phyloP scores from a whole-genome alignment of 2,888 invertebrate genomes.

The Emmelina monodactyla region DNA sequence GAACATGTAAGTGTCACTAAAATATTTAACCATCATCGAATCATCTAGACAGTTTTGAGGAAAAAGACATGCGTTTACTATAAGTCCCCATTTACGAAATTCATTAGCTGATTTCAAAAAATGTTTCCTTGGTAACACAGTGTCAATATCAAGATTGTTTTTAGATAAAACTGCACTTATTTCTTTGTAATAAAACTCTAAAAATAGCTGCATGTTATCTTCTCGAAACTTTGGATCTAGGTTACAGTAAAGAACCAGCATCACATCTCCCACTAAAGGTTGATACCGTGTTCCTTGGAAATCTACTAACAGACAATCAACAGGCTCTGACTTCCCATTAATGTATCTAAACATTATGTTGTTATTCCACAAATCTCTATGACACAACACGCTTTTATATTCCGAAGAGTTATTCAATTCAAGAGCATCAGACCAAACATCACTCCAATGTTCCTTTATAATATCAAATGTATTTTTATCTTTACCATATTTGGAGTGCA shows the following conservation, averaged over 20 bases:
- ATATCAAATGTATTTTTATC: slow-evolving; percentile 19
- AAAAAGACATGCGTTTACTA: slow-evolving; percentile 62
- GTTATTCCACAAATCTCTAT: slow-evolving; percentile 71
- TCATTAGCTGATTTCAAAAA: slow-evolving; percentile 50
- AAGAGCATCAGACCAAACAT: slow-evolving; percentile 34
- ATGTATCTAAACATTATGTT: slow-evolving; percentile 66
- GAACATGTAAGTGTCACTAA: slow-evolving; percentile 57
- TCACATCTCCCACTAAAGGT: slow-evolving; percentile 72
- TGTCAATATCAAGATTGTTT: slow-evolving; percentile 36
- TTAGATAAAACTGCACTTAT: slow-evolving; percentile 42
- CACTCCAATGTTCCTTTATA: slow-evolving; percentile 33
- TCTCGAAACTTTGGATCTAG: slow-evolving; percentile 53
- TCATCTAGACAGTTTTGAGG: slow-evolving; percentile 62
- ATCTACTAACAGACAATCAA: slow-evolving; percentile 71
- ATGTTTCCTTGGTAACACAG: slow-evolving; percentile 39
- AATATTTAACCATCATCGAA: slow-evolving; percentile 45
- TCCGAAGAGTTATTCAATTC: slow-evolving; percentile 29
- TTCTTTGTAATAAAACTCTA: slow-evolving; percentile 65
- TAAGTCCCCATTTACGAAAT: slow-evolving; percentile 59
- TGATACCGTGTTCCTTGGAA: slow-evolving; percentile 73
- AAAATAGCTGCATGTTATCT: slow-evolving; percentile 47
- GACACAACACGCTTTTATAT: slow-evolving; percentile 61
- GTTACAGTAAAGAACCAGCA: slow-evolving; percentile 63
- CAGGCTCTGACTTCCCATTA: slow-evolving; percentile 30
- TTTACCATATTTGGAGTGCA: slow-evolving; percentile 33